Conservation (phyloP, 2,888 invertebrate species). For the Bugula neritina region DNA sequence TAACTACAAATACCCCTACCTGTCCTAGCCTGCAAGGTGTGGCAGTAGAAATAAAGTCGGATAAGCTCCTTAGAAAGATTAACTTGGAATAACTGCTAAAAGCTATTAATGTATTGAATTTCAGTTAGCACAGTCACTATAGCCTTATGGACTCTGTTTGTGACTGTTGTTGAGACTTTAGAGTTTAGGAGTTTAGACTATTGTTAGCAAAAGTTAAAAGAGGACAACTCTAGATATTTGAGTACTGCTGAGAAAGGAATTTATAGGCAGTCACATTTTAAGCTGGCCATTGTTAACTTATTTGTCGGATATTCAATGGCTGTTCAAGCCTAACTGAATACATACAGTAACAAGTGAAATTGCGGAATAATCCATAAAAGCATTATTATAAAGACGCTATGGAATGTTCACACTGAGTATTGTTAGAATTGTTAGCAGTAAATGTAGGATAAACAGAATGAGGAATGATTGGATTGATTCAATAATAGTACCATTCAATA, state of each 20-base stretch:
- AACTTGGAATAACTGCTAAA: too few relatives aligned
- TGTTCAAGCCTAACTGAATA: background rate
- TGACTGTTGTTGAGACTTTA: too few relatives aligned
- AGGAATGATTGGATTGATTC: background rate
- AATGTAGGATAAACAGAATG: slow-evolving; percentile 3
- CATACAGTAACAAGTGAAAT: background rate
- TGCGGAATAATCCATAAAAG: background rate
- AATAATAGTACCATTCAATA: background rate
- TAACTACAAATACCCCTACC: too few relatives aligned
- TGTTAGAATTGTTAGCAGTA: background rate
- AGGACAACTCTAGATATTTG: background rate
- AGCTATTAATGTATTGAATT: too few relatives aligned
- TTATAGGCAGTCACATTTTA: background rate
- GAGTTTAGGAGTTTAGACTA: too few relatives aligned
- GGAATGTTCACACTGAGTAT: background rate
- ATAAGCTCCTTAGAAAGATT: too few relatives aligned
- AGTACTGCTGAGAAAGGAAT: background rate
- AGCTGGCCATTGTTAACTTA: background rate
- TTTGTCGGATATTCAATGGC: background rate
- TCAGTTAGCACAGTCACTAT: too few relatives aligned
- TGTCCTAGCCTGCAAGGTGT: too few relatives aligned
- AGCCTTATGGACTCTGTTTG: too few relatives aligned
- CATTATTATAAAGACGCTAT: background rate
- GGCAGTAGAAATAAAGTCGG: too few relatives aligned
- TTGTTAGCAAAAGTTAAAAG: too few relatives aligned